Conservation (phyloP, 2,113 vertebrate species). For the Takifugu bimaculatus region DNA sequence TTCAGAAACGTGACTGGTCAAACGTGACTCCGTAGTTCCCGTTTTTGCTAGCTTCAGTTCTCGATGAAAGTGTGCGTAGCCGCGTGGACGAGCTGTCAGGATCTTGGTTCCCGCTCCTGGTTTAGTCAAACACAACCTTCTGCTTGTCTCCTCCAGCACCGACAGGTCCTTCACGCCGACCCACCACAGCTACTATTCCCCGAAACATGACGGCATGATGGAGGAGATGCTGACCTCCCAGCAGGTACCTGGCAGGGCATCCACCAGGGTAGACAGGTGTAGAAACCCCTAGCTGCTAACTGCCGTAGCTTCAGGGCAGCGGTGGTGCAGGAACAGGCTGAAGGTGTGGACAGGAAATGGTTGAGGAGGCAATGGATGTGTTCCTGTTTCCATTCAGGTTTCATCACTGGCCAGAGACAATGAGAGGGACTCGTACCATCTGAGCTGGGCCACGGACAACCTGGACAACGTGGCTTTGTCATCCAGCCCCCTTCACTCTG, state of each 20-base stretch:
- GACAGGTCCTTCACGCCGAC: slow-evolving; percentile 93
- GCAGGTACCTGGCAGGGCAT: slow-evolving; percentile 73
- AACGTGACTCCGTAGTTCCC: too few relatives aligned
- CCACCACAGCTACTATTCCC: slow-evolving; percentile 85
- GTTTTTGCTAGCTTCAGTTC: too few relatives aligned
- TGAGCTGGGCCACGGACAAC: slow-evolving; percentile 91
- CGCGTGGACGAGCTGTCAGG: too few relatives aligned
- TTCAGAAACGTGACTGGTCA: too few relatives aligned
- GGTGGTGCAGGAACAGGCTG: too few relatives aligned
- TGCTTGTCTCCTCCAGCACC: slow-evolving; percentile 73
- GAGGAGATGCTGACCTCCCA: slow-evolving; percentile 86
- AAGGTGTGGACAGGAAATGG: too few relatives aligned
- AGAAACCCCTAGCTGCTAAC: too few relatives aligned
- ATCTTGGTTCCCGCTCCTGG: too few relatives aligned
- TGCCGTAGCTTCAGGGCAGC: too few relatives aligned
- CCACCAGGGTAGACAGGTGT: too few relatives aligned
- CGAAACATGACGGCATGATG: slow-evolving; percentile 83
- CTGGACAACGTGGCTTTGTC: slow-evolving; percentile 95
- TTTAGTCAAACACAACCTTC: slow-evolving; percentile 8
- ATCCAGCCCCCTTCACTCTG: slow-evolving; percentile 92
- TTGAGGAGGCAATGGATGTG: neutral
- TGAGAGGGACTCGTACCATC: slow-evolving; percentile 84
- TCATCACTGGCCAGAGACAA: slow-evolving; percentile 80
- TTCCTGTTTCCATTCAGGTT: slow-evolving; percentile 63
- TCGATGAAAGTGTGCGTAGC: too few relatives aligned